phyloP scores from a whole-genome alignment of 2,113 vertebrate genomes.

The Parus major region DNA sequence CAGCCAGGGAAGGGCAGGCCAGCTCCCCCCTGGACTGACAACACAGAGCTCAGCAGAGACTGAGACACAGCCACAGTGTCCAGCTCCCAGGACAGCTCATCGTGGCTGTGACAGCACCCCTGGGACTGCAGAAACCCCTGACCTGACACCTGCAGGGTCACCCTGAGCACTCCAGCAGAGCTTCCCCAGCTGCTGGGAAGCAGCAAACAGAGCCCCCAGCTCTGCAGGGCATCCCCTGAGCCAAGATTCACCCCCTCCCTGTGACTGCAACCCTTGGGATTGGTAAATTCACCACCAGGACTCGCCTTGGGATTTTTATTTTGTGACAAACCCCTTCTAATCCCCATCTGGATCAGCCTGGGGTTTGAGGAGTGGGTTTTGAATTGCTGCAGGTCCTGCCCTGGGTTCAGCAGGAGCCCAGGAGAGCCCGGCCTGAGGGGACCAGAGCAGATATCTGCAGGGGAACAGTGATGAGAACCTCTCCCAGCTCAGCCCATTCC shows the following conservation, averaged over 20 bases:
- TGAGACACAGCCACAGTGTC: background rate
- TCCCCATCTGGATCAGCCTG: background rate
- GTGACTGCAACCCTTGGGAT: background rate
- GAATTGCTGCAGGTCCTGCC: background rate
- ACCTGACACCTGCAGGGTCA: background rate
- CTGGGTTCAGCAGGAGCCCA: background rate
- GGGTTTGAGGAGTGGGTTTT: background rate
- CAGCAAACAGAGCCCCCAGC: fast-evolving
- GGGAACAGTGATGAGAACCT: background rate
- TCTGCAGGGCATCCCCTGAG: fast-evolving
- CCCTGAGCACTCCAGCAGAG: background rate
- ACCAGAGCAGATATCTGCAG: background rate
- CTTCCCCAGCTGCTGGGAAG: background rate
- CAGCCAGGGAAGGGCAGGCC: background rate
- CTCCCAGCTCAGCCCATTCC: background rate
- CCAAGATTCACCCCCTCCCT: background rate
- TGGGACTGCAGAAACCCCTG: fast-evolving
- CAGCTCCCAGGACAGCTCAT: background rate
- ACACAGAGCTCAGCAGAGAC: background rate
- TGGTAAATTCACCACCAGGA: background rate
- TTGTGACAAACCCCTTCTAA: background rate
- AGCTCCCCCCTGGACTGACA: background rate
- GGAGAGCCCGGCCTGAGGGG: background rate
- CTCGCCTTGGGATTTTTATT: background rate
- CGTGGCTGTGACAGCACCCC: fast-evolving